A percentile compares a stretch with the other conserved stretches of the same genome.
Conservation (phyloP, 2,888 invertebrate genomes). For the Holacanthella duospinosa region DNA sequence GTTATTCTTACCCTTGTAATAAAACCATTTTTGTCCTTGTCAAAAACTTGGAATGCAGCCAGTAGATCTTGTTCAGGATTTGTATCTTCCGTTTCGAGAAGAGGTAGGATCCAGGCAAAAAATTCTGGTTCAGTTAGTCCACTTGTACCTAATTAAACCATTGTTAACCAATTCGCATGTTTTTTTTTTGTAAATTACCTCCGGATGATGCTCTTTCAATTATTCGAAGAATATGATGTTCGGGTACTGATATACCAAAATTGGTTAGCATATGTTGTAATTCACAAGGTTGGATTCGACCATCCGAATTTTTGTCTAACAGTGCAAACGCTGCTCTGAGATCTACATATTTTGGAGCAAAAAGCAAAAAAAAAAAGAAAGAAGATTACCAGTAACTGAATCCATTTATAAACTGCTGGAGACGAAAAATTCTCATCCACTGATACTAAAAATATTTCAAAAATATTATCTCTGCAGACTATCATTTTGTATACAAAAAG, state of each 20-base stretch:
- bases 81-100: neutral
- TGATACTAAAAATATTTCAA: too few relatives aligned
- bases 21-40: conserved; percentile 80
- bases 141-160: conserved; percentile 14
- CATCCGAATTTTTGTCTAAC: conserved; percentile 66
- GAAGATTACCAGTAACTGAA: neutral
- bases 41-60: conserved; percentile 81
- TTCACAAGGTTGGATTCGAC: conserved; percentile 61
- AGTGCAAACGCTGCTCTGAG: conserved; percentile 66
- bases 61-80: conserved; percentile 53
- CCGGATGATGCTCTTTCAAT: conserved; percentile 45
- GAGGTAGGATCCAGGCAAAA: conserved; percentile 26
- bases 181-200: too few relatives aligned
- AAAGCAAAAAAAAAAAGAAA: neutral
- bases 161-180: neutral
- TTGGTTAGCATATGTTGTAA: conserved; percentile 67
- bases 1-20: conserved; percentile 53
- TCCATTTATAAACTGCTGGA: too few relatives aligned
- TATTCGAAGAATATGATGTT: conserved; percentile 61
- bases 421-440: too few relatives aligned
- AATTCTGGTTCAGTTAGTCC: conserved; percentile 24
- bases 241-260: conserved; percentile 62
- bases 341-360: conserved; percentile 52
- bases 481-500: neutral
- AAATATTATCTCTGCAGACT: neutral